Percentiles rank a stretch among this genome's conserved stretches.
Conservation (phyloP, 2,113 vertebrate species). For the Nannospalax galili region DNA sequence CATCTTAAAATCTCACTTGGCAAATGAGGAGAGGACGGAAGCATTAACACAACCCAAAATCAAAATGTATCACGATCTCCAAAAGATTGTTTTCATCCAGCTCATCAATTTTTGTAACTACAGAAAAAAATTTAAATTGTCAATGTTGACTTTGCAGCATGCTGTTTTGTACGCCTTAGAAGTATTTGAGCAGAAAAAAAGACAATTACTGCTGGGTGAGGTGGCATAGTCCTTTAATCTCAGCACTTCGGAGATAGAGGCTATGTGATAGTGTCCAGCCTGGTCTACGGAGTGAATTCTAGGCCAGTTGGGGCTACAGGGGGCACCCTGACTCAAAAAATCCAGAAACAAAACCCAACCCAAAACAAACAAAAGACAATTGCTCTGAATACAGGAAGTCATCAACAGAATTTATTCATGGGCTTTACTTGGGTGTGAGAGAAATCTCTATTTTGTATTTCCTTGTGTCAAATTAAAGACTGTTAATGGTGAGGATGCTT, state of each 20-base stretch:
- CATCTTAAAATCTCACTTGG: background rate
- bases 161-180: background rate
- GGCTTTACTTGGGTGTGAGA: background rate
- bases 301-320: no score
- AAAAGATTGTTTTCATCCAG: no score
- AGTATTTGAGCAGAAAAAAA: background rate
- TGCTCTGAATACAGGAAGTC: background rate
- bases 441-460: background rate
- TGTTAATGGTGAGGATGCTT: background rate
- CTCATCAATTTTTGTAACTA: no score
- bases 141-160: background rate
- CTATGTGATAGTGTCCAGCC: no score
- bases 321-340: no score
- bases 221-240: no score
- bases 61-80: conserved; percentile 25
- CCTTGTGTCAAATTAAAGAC: conserved; percentile 47
- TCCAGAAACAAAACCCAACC: no score
- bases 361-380: no score
- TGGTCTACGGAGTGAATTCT: no score
- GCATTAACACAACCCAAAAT: conserved; percentile 23
- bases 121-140: background rate
- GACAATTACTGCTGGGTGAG: no score
- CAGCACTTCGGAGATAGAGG: no score
- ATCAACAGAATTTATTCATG: conserved; percentile 9
- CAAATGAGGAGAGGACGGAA: background rate